Base-by-base conservation (phyloP, 2,888 invertebrate genomes). In the Thymelicus acteon region DNA sequence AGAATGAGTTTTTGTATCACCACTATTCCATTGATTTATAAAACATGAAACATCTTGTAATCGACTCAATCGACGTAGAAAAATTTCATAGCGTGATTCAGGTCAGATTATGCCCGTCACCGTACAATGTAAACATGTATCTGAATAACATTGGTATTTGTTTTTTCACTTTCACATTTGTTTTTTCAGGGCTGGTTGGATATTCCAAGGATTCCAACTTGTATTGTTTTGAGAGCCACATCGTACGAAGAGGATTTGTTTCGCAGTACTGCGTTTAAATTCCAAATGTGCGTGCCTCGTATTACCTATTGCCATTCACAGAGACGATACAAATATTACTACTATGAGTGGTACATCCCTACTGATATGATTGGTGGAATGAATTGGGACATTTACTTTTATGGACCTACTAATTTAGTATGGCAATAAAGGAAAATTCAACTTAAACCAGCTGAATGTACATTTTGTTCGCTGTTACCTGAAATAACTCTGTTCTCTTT, bases 271-370 rank as follows among this genome's bases (percentile, higher is more conserved):
- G 71, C 86, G 0, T 88, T 79, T 72, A 78, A 78, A 15, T 89
- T 90, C 73, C 89, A 89, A 73, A 74, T 91, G 0, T 91, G 91
- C 65, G 87, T 90, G 0, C 86, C 87, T 0, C 82, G 90, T 0
- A 85, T 90, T 15, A 75, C 76, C 0, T 84, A 81, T 72, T 84
- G 84, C 19, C 85, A 88, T 71, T 72, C 83, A 0, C 75, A 80
- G 31, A 73, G 62, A 0, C 77, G 87, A 31, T 82, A 48, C 48
- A 84, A 82, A 72, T 85, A 87, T 60, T 82, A 74, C 69, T 89
- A 82, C 62, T 90, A 85, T 72, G 89, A 89, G 68, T 88, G 86
- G 86, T 88, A 86, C 61, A 65, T 86, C 13, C 86, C 89, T 0
- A 0, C 52, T 0, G 78, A 81, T 39, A 77, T 82, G 75, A 15